Conservation (phyloP, 2,113 vertebrate genomes). For the Galbula dea region DNA sequence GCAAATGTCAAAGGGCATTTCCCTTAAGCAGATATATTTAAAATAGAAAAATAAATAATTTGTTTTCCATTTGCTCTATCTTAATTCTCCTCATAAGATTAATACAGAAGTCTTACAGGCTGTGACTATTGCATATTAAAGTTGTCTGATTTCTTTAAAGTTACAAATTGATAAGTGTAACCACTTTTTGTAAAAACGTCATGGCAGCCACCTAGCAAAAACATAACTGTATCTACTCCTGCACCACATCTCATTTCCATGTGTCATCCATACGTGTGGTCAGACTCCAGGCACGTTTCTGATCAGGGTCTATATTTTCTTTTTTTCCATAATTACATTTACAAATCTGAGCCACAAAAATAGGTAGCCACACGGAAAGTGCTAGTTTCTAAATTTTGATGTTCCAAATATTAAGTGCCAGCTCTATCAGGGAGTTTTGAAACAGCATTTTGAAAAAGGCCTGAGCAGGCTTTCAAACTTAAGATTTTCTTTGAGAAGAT, state of each 20-base stretch:
- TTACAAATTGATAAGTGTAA: background rate
- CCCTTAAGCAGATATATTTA: background rate
- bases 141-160: background rate
- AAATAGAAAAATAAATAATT: background rate
- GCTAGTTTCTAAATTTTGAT: background rate
- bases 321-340: background rate
- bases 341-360: background rate
- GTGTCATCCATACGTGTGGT: no score
- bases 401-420: background rate
- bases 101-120: background rate
- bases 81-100: background rate
- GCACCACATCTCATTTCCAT: background rate
- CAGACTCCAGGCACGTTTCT: background rate
- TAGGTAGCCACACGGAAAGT: background rate
- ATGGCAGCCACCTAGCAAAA: background rate
- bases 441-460: background rate
- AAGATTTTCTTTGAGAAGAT: background rate
- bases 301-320: background rate
- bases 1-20: background rate
- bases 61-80: background rate
- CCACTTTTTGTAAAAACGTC: background rate
- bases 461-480: background rate
- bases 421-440: background rate
- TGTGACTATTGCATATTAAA: background rate
- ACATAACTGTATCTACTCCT: background rate